Evolutionary conservation across 2,888 invertebrate species (phyloP).

Genomic region (Mycalesis mineus): DNA sequence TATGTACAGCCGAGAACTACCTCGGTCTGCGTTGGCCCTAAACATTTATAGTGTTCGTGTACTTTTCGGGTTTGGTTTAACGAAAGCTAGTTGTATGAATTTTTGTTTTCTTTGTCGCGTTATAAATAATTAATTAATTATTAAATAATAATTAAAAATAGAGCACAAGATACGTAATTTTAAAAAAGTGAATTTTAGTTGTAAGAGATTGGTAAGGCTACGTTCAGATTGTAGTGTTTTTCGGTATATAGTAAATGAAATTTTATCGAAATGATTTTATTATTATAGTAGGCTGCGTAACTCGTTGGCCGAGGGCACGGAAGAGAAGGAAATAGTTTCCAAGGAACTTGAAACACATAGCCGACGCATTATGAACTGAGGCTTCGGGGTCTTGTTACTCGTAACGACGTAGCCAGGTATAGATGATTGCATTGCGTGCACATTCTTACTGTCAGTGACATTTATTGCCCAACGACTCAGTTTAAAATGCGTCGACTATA

Average conservation of each 20-base stretch:
- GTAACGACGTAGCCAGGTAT: too few relatives aligned
- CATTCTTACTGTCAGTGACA: too few relatives aligned
- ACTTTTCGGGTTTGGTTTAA: slow-evolving; percentile 21
- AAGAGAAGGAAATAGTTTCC: too few relatives aligned
- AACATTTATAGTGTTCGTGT: slow-evolving; percentile 5
- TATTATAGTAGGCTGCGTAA: neutral
- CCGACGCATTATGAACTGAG: too few relatives aligned
- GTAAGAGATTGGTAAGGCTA: slow-evolving; percentile 16
- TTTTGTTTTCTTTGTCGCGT: neutral
- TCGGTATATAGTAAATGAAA: neutral
- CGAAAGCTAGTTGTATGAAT: slow-evolving; percentile 25
- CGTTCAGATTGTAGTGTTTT: neutral
- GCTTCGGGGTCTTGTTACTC: too few relatives aligned
- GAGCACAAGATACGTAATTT: slow-evolving; percentile 35
- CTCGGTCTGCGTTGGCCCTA: neutral
- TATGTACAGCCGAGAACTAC: too few relatives aligned
- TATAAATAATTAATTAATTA: slow-evolving; percentile 10
- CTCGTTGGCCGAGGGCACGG: too few relatives aligned
- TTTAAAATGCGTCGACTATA: too few relatives aligned
- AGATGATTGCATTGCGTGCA: too few relatives aligned
- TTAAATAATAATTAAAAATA: slow-evolving; percentile 8
- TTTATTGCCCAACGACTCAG: too few relatives aligned
- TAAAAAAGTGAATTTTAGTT: slow-evolving; percentile 18
- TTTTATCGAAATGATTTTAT: neutral
- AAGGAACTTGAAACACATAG: too few relatives aligned